phyloP scores from a whole-genome alignment of 2,888 invertebrate species.

The Candidula unifasciata region DNA sequence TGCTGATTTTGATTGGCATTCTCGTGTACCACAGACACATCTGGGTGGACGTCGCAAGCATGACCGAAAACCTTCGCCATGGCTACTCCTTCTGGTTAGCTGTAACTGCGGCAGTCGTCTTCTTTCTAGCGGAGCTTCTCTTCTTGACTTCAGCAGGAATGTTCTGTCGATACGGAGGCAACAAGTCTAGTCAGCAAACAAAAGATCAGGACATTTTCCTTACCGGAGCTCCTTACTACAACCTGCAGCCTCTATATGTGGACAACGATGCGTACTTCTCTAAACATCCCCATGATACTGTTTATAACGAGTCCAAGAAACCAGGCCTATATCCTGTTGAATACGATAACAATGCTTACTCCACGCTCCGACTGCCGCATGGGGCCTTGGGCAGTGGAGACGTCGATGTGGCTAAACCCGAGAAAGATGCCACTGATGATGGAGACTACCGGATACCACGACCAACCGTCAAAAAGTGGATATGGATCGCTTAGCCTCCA shows the following conservation, averaged over 20 bases:
- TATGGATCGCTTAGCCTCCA: too few relatives aligned
- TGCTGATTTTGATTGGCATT: slow-evolving; percentile 3
- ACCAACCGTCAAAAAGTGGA: too few relatives aligned
- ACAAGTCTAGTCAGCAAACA: neutral
- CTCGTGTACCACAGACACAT: slow-evolving; percentile 14
- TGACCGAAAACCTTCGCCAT: neutral
- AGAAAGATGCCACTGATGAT: too few relatives aligned
- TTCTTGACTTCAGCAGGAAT: neutral
- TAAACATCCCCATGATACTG: neutral
- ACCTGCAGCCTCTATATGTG: neutral
- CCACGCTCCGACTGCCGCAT: too few relatives aligned
- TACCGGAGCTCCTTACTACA: neutral
- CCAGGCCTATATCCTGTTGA: too few relatives aligned
- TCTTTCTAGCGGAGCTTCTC: neutral
- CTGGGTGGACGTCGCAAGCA: neutral
- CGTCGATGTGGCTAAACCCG: too few relatives aligned
- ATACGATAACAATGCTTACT: too few relatives aligned
- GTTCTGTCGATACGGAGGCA: neutral
- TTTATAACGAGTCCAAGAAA: too few relatives aligned
- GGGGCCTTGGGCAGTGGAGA: too few relatives aligned
- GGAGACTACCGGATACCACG: too few relatives aligned
- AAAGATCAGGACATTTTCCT: neutral
- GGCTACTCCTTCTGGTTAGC: slow-evolving; percentile 15
- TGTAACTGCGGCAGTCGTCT: neutral
- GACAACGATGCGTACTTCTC: neutral